Evolutionary conservation across 2,113 vertebrate genomes (phyloP).

Genomic region (Rhabdomys dilectus): DNA sequence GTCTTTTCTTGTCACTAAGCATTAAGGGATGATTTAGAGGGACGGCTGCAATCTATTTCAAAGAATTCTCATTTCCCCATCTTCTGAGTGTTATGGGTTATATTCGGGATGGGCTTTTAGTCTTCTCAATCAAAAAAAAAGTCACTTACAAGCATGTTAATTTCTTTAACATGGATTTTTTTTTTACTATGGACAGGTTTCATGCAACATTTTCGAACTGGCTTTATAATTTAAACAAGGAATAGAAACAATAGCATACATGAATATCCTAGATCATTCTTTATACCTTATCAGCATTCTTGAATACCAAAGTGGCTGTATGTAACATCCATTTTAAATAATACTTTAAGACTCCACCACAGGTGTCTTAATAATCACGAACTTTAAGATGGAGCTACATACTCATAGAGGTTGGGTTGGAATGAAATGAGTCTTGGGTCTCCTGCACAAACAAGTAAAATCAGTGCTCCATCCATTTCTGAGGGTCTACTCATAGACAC

Average conservation of each 20-base stretch:
- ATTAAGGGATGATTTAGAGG: constrained; percentile 64
- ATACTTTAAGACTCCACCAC: no score
- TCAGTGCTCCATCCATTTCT: neutral
- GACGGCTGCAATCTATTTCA: constrained; percentile 50
- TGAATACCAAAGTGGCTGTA: neutral
- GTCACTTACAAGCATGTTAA: constrained; percentile 47
- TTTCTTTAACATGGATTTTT: constrained; percentile 5
- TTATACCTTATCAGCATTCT: constrained; percentile 47
- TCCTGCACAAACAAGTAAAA: neutral
- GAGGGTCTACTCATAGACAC: neutral
- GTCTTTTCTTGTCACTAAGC: constrained; percentile 63
- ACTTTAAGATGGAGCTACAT: no score
- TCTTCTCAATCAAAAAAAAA: constrained; percentile 15
- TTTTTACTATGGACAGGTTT: neutral
- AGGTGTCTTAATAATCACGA: neutral
- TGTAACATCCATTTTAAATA: neutral
- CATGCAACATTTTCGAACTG: constrained; percentile 48
- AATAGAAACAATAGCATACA: constrained; percentile 21
- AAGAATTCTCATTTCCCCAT: neutral
- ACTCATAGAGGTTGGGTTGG: neutral
- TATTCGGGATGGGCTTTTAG: neutral
- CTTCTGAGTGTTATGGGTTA: constrained; percentile 21
- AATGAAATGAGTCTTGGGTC: neutral
- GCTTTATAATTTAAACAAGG: constrained; percentile 52
- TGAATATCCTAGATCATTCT: constrained; percentile 47